A percentile compares a stretch with the other conserved stretches of the same genome.
These are phyloP conservation scores for Tupaia tana DNA, from an alignment of 2,113 vertebrate species.

Conservation along the genomic window DNA sequence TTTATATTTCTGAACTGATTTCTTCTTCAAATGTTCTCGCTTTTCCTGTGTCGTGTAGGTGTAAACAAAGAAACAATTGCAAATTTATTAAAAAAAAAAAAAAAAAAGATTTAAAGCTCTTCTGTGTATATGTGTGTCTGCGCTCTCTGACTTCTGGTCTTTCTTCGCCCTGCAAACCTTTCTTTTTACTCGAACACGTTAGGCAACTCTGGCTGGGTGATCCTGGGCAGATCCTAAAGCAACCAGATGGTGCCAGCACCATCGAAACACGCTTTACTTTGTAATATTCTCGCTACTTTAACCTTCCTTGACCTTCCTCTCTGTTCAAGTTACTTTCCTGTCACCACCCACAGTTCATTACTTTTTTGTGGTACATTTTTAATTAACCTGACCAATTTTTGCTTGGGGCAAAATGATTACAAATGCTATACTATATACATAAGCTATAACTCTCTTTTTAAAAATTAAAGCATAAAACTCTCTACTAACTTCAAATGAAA, in stretches of 20 bases:
- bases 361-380: not conserved
- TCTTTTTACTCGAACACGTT: not conserved
- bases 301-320: not conserved
- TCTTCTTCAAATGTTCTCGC: slow-evolving; percentile 57
- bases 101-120: slow-evolving; percentile 47
- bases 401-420: not conserved
- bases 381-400: not conserved
- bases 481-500: not conserved
- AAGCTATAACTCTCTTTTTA: not conserved
- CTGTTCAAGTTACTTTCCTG: not conserved
- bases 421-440: not conserved
- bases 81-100: slow-evolving; percentile 67
- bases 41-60: slow-evolving; percentile 37
- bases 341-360: not conserved
- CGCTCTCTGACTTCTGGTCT: slow-evolving; percentile 42
- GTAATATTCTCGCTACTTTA: not conserved
- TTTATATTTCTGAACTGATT: slow-evolving; percentile 29
- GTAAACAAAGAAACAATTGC: slow-evolving; percentile 51
- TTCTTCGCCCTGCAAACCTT: not conserved
- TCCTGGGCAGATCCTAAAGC: not conserved
- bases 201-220: not conserved
- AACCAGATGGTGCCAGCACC: not conserved
- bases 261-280: not conserved
- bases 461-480: not conserved
- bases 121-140: slow-evolving; percentile 53